phyloP scores from a whole-genome alignment of 2,888 invertebrate genomes.

The Metacarcinus magister region DNA sequence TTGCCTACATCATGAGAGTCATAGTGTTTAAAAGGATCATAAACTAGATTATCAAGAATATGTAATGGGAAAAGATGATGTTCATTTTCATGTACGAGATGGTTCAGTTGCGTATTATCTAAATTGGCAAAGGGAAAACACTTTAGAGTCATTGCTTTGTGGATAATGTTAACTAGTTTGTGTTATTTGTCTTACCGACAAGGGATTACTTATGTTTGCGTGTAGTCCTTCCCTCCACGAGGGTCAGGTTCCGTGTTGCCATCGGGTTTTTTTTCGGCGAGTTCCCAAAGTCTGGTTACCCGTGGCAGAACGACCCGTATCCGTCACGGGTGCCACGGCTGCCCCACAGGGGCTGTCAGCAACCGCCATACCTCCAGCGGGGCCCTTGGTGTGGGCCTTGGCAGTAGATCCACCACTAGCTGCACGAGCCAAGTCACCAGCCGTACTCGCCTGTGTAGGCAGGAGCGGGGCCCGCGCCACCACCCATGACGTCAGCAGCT shows the following conservation, averaged over 20 bases:
- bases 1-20: not conserved
- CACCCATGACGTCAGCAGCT: slow-evolving; percentile 1
- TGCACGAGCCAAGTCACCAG: not conserved
- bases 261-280: not conserved
- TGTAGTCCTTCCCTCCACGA: not conserved
- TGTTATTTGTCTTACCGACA: not conserved
- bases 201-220: not conserved
- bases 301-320: not conserved
- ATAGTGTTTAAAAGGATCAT: not conserved
- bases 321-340: not conserved
- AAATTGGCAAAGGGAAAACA: not conserved
- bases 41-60: not conserved
- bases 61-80: not conserved
- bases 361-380: not conserved
- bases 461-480: not conserved
- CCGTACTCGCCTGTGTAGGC: too few relatives aligned
- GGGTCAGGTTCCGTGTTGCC: not conserved
- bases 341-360: not conserved
- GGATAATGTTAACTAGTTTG: not conserved
- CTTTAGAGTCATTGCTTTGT: not conserved
- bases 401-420: not conserved
- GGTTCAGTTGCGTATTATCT: not conserved
- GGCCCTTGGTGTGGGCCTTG: not conserved
- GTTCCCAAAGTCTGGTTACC: not conserved
- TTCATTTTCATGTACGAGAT: not conserved